Base-by-base conservation (phyloP, 2,797 vertebrate species). In the Lutjanus campechanus region DNA sequence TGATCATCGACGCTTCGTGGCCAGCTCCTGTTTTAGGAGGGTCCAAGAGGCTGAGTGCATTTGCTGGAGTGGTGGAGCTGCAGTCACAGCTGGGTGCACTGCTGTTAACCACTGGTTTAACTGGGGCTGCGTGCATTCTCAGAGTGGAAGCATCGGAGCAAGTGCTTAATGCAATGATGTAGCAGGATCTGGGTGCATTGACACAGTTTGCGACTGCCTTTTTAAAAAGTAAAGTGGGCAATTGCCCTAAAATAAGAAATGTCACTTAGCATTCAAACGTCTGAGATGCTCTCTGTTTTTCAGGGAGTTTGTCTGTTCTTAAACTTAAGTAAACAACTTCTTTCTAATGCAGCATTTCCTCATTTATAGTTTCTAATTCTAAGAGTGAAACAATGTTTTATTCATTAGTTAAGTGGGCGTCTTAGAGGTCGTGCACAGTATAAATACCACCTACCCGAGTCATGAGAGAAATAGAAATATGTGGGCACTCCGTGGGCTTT, bases 361-460 rank as follows among this genome's bases (percentile, higher is more conserved):
- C 7, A 20, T 64, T 40, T 44, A 29, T 64, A 29, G n/a, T 76
- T 73, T 81, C n/a, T 49, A 64, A 63, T 69, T 70, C 40, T 60
- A 62, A 47, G 20, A 59, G 13, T 40, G 53, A 63, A 72, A 54
- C 20, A 22, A 80, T 76, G 68, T 73, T 85, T 85, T 84, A 86
- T 90, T 84, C 75, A 80, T 88, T 41, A 76, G 73, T 62, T 61
- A 73, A 79, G 79, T 86, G 85, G 83, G 82, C 47, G 85, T 84
- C 50, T 69, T 44, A 47, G 70, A 85, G 87, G 86, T 87, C 62
- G 70, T 36, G 71, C 43, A 72, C 65, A 70, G 72, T 71, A 71
- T 79, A 69, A 79, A 81, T 68, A 67, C 77, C 64, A 56, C 85
- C 81, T 65, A 86, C 83, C 17, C 51, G 53, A 73, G 78, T 75